Base-by-base conservation (phyloP, 2,113 vertebrate species). In the Condylura cristata region DNA sequence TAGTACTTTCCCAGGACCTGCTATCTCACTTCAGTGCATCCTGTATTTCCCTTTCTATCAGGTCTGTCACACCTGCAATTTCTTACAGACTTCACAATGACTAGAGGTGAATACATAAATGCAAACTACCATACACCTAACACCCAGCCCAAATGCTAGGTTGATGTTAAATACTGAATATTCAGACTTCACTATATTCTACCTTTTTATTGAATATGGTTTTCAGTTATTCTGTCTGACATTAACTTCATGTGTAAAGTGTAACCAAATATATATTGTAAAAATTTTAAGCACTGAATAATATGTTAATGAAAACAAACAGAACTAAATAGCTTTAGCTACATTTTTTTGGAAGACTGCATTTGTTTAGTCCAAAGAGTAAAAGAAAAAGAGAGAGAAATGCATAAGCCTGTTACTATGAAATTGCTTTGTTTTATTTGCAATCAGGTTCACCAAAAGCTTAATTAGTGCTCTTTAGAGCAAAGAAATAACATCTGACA, bases 351-450 rank as follows among this genome's bases (percentile, higher is more conserved):
- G 37, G 87, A 88, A 93, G 41, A 72, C 4, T 74, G 48, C 12
- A 7, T 14, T 78, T 74, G 58, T 30, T 86, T 76, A 86, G n/a
- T 44, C 34, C 24, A 78, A 56, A 34, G 87, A 87, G 48, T 58
- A 92, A 46, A 60, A 84, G n/a, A n/a, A 81, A 3, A 34, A 70
- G 48, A 28, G 70, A 91, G 20, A 74, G 24, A 90, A 63, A 89
- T 66, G 75, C 80, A 68, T 56, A 88, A 86, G 88, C 41, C 75
- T 91, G 20, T 97, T 96, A 94, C 83, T 89, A 95, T 61, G 65
- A 93, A 96, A 97, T 96, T 96, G 44, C 68, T 97, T 95, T 96
- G 37, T 96, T 98, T 98, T 97, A 86, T 95, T 96, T 92, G 71
- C 56, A 93, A 56, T 94, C 60, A 51, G 51, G 5, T 95, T 97